Base-by-base conservation (phyloP, 2,888 invertebrate species). In the Crepidodera aurea region DNA sequence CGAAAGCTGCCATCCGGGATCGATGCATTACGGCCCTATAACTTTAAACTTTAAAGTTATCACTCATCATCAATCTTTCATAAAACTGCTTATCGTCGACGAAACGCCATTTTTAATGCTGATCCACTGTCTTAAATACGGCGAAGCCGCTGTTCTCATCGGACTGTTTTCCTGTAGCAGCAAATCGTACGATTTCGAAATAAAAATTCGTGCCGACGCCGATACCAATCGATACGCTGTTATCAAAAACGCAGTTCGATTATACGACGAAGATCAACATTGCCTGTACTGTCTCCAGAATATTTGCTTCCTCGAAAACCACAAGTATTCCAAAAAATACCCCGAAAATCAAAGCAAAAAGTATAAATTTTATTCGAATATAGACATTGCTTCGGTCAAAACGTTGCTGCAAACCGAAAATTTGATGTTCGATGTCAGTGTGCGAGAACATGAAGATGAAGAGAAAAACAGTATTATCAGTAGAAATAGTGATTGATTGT, bases 241-340 rank as follows among this genome's bases (percentile, higher is more conserved):
- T 3, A 61, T 66, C 34, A 65, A 64, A 37, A 66, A 68, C 12
- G 51, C 37, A 5, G 63, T 66, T 1, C 39, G 18, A 8, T 37
- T 68, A n/a, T 68, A 66, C 50, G 66, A 65, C 10, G 68, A 65
- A 51, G 54, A 64, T 16, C 53, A 53, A 25, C 68, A 68, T 32
- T 68, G 68, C 25, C 44, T 68, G 39, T 68, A 68, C 48, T 68
- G 68, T 19, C 32, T 68, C 13, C 68, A 68, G 27, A 68, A 68
- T 22, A 51, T 68, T 19, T 68, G 68, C 39, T 56, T 50, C 2
- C 25, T 66, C 1, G 63, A 66, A 22, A 39, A 34, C 6, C 68
- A 68, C 25, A 60, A 44, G 10, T 68, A 56, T 57, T 66, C 68
- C 1, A 68, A 66, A 50, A 40, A 40, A 7, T 51, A 66, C 37